Evolutionary conservation across 2,797 vertebrate species (phyloP).

Genomic region (Artibeus lituratus): DNA sequence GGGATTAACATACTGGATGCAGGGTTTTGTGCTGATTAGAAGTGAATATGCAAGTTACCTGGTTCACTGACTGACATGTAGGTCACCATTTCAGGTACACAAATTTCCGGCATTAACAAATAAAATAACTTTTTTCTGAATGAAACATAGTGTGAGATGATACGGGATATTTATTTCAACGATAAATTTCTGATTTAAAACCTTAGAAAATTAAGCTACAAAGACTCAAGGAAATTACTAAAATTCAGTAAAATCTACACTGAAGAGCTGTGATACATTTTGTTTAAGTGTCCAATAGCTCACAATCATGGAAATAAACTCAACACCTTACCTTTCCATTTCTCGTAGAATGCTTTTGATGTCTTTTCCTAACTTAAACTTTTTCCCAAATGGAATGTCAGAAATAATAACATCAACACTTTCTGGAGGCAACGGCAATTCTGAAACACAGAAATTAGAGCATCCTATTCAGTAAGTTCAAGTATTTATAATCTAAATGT

Average conservation of each 20-base stretch:
- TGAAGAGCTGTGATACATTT: slow-evolving; percentile 7
- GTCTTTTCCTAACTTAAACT: slow-evolving; percentile 88
- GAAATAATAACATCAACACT: slow-evolving; percentile 89
- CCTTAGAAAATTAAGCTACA: slow-evolving; percentile 36
- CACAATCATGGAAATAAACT: slow-evolving; percentile 42
- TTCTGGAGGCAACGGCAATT: slow-evolving; percentile 85
- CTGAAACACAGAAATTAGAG: slow-evolving; percentile 79
- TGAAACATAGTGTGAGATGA: not conserved
- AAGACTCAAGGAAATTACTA: not conserved
- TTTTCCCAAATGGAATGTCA: slow-evolving; percentile 95
- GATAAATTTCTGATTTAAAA: slow-evolving; percentile 32
- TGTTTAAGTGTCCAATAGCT: slow-evolving; percentile 9
- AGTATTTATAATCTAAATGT: not conserved
- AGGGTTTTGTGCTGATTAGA: not conserved
- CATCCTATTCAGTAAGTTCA: not conserved
- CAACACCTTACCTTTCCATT: slow-evolving; percentile 88
- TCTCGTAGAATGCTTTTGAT: slow-evolving; percentile 87
- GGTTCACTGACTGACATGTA: not conserved
- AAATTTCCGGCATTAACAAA: not conserved
- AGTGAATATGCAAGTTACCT: not conserved
- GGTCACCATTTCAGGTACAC: not conserved
- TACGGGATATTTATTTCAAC: not conserved
- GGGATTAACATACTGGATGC: not conserved
- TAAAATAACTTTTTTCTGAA: not conserved
- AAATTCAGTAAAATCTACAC: not conserved